Evolutionary conservation across 2,888 invertebrate species (phyloP).

Genomic region (Azorinus chamasolen): DNA sequence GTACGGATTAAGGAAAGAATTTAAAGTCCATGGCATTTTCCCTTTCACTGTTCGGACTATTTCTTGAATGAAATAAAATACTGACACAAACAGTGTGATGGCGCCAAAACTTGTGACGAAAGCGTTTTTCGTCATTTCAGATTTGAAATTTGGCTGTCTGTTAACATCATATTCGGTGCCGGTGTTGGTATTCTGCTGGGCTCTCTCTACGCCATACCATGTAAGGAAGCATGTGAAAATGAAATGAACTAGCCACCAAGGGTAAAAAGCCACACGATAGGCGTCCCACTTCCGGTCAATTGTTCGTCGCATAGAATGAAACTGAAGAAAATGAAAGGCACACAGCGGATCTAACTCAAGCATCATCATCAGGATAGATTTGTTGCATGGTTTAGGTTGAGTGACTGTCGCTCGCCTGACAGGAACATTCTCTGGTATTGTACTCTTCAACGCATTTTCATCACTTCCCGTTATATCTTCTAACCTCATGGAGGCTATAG

Average conservation of each 20-base stretch:
- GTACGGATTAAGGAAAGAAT: constrained; percentile 53
- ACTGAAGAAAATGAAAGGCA: constrained; percentile 68
- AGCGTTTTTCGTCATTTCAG: constrained; percentile 19
- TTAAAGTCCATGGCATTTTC: constrained; percentile 39
- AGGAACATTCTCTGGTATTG: constrained; percentile 7
- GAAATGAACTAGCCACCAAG: constrained; percentile 66
- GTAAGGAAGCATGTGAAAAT: constrained; percentile 63
- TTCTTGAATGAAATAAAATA: constrained; percentile 46
- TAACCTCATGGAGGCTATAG: constrained; percentile 55
- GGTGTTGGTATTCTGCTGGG: constrained; percentile 34
- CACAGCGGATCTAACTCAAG: constrained; percentile 61
- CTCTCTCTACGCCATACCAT: constrained; percentile 48
- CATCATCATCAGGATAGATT: constrained; percentile 70
- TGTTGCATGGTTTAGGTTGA: background rate
- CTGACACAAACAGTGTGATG: constrained; percentile 48
- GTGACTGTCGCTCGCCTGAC: background rate
- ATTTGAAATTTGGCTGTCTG: constrained; percentile 25
- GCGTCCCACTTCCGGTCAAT: constrained; percentile 70
- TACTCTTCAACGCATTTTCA: background rate
- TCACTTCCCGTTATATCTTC: constrained; percentile 20
- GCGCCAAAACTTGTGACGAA: constrained; percentile 49
- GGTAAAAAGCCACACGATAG: constrained; percentile 58
- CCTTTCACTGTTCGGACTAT: constrained; percentile 25
- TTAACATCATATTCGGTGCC: constrained; percentile 22
- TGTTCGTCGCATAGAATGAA: constrained; percentile 61